Evolutionary conservation across 1,140 invertebrate genomes (phyloP).

Genomic region (Microplitis demolitor): DNA sequence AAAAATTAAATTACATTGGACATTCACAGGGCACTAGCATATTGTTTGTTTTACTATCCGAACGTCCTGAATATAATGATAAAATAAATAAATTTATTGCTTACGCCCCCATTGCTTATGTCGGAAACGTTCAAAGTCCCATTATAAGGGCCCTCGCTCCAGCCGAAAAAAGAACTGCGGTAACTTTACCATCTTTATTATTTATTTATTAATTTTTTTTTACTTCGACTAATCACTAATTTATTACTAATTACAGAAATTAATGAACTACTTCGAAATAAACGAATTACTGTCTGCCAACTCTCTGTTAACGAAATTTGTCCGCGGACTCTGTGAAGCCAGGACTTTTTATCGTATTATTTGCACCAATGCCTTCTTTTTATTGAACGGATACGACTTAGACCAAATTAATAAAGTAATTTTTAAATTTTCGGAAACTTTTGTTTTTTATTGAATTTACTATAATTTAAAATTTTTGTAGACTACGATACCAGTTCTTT

Average conservation of each 20-base stretch:
- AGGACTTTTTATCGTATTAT: conserved; percentile 59
- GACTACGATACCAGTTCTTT: conserved; percentile 69
- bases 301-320: conserved; percentile 59
- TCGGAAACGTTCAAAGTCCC: conserved; percentile 46
- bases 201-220: too few species aligned
- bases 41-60: conserved; percentile 61
- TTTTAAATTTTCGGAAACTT: conserved; percentile 37
- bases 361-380: conserved; percentile 70
- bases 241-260: conserved; percentile 27
- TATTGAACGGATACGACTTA: conserved; percentile 69
- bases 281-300: conserved; percentile 66
- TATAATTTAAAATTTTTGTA: conserved; percentile 37
- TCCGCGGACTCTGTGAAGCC: conserved; percentile 61
- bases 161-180: too few species aligned
- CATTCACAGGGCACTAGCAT: conserved; percentile 70
- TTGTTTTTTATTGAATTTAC: not conserved
- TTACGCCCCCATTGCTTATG: conserved; percentile 60
- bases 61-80: conserved; percentile 62
- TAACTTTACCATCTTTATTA: too few species aligned
- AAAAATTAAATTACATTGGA: conserved; percentile 62
- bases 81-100: conserved; percentile 51
- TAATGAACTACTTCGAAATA: conserved; percentile 51
- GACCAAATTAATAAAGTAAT: conserved; percentile 56
- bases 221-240: too few species aligned
- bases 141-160: conserved; percentile 40